Percentiles rank a stretch among this genome's conserved stretches.
phyloP scores from a whole-genome alignment of 2,113 vertebrate species.

The Oryzias melastigma region DNA sequence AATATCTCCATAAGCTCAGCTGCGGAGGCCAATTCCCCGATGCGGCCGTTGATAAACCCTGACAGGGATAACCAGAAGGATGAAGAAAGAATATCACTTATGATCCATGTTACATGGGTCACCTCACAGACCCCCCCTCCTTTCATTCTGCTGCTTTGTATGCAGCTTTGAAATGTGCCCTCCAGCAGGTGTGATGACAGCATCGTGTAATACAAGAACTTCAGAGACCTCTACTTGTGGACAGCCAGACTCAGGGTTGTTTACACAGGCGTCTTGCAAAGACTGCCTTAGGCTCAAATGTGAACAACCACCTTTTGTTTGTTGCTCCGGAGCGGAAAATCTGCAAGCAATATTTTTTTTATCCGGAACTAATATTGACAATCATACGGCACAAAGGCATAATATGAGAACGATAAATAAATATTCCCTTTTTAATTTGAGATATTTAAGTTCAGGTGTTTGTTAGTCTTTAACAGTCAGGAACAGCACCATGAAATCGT shows the following conservation, averaged over 20 bases:
- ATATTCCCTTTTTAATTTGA: too few relatives aligned
- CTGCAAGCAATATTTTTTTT: not conserved
- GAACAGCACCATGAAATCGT: too few relatives aligned
- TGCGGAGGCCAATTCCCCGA: conserved; percentile 45
- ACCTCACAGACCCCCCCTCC: conserved; percentile 25
- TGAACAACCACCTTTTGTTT: conserved; percentile 21
- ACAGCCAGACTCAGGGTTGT: conserved; percentile 19
- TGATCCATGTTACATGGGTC: conserved; percentile 45
- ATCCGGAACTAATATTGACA: too few relatives aligned
- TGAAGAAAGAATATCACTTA: conserved; percentile 48
- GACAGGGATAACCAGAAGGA: conserved; percentile 34
- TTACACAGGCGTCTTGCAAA: not conserved
- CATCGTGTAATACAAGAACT: conserved; percentile 34
- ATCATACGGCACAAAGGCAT: too few relatives aligned
- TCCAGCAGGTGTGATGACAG: conserved; percentile 48
- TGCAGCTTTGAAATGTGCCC: conserved; percentile 46
- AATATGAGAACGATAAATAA: too few relatives aligned
- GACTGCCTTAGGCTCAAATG: conserved; percentile 14
- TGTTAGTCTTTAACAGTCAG: too few relatives aligned
- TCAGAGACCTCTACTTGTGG: conserved; percentile 42
- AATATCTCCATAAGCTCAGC: conserved; percentile 54
- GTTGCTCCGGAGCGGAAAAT: not conserved
- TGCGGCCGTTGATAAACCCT: conserved; percentile 45
- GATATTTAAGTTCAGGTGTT: too few relatives aligned
- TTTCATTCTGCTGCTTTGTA: conserved; percentile 34